Evolutionary conservation across 2,888 invertebrate species (phyloP).

Genomic region (Heterodera filipjevi): DNA sequence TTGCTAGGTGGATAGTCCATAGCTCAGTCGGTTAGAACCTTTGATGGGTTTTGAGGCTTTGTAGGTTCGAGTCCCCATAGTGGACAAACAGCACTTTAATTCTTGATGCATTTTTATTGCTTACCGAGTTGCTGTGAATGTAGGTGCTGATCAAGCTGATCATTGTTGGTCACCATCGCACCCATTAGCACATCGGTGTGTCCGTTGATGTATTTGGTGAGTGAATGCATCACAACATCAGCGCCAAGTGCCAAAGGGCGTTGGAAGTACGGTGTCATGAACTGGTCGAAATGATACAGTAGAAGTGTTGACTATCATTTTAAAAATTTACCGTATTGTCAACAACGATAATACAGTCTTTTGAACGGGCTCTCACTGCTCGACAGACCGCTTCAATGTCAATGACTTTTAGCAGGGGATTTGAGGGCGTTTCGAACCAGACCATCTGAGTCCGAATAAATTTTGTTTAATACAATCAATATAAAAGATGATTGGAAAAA

Average conservation of each 20-base stretch:
- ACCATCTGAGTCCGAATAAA: conserved; percentile 70
- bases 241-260: conserved; percentile 84
- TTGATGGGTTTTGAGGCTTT: too few relatives aligned
- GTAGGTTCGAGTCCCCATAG: too few relatives aligned
- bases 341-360: conserved; percentile 73
- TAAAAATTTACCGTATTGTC: conserved; percentile 80
- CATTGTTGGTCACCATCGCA: conserved; percentile 77
- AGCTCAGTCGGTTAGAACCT: too few relatives aligned
- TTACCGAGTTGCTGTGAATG: conserved; percentile 71
- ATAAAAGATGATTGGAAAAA: not conserved
- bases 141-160: conserved; percentile 76
- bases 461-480: not conserved
- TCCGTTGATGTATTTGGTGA: conserved; percentile 97
- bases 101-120: conserved; percentile 28
- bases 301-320: not conserved
- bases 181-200: conserved; percentile 98
- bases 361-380: conserved; percentile 69
- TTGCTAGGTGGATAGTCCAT: too few relatives aligned
- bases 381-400: conserved; percentile 76
- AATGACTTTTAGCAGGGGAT: conserved; percentile 85
- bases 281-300: conserved; percentile 65
- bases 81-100: too few relatives aligned
- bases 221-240: conserved; percentile 85
- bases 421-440: conserved; percentile 96
- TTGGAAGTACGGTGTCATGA: conserved; percentile 69